Base-by-base conservation (phyloP, 2,113 vertebrate genomes). In the Cynopterus brachyotis region DNA sequence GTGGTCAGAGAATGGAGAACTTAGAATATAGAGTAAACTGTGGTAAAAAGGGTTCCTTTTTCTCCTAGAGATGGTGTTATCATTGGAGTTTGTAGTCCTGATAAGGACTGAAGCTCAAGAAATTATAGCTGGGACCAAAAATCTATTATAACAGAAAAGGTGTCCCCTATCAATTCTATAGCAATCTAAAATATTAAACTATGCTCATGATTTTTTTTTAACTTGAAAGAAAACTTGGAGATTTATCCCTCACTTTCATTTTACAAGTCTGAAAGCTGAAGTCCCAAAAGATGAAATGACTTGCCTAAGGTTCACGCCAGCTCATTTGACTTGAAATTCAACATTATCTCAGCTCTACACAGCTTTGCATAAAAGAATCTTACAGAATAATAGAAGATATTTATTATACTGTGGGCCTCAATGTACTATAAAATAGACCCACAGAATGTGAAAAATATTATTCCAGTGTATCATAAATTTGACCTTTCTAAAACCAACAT, bases 381-480 rank as follows among this genome's bases (percentile, higher is more conserved):
- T 91, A 69, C 55, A 94, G 87, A 95, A 95, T 96, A 96, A 95
- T 86, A 91, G 93, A 94, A 91, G 81, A 89, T 96, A 93, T 97
- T 97, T 96, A 94, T 98, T 97, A 91, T 82, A 28, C 93, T 42
- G 8, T 59, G 93, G 62, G 59, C 50, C 62, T 89, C 57, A 81
- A 10, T 94, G 78, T 90, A 89, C 91, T 89, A 82, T 97, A 92
- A 93, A 96, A 59, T 82, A 96, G 76, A 83, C 12, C 16, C 59
- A 89, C 35, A 94, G 89, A 96, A 94, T 79, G 42, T 91, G 45
- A 94, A 97, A 98, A 97, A 93, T 96, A 95, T 93, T 91, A 82
- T 93, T 95, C 96, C 78, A 70, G 55, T 94, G 81, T 89, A 79
- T 95, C 93, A 95, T 97, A 97, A 97, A 97, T 97, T 91, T 96